Base-by-base conservation (phyloP, 2,113 vertebrate species). In the Rhineura floridana region DNA sequence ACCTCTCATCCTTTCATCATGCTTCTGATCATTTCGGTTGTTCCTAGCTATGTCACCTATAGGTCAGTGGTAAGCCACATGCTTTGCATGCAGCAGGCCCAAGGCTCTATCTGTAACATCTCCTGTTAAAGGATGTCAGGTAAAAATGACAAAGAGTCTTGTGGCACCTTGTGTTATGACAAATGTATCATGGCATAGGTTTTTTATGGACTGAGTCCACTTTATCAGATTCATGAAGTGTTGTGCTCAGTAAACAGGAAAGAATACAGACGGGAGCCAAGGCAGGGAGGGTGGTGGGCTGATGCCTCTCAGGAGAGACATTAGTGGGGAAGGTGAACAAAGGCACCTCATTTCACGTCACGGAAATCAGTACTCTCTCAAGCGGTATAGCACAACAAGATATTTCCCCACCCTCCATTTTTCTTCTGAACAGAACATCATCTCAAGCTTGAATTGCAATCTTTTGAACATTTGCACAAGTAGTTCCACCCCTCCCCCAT, bases 81-180 rank as follows among this genome's bases (percentile, higher is more conserved):
- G 30, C 52, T 81, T 87, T 81, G 17, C 86, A 82, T 87, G 42
- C 10, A 46, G n/a, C 48, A 33, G 52, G 67, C 52, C 42, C 78
- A 50, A 36, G 50, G 52, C 59, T 62, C 39, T 75, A 81, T 87
- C 52, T 48, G 69, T 75, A 30, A 39, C 55, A 75, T 87, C 79
- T 82, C 55, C 86, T 44, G 42, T 87, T 80, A 42, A 87, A 80
- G 85, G 85, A 80, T 80, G 69, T 63, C 79, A 82, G 52, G 80
- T 86, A 15, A 86, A 15, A 67, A 25, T 44, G 28, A 86, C 30
- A 86, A 67, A 86, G 59, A 48, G 25, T 46, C 30, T 67, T 67
- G 81, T 46, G 59, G 62, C 55, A 44, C 42, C 72, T 62, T 48
- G 44, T 69, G 62, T 72, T 25, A 59, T 44, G 30, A 75, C 36